Conservation (phyloP, 2,113 vertebrate genomes). For the Corvus hawaiiensis region DNA sequence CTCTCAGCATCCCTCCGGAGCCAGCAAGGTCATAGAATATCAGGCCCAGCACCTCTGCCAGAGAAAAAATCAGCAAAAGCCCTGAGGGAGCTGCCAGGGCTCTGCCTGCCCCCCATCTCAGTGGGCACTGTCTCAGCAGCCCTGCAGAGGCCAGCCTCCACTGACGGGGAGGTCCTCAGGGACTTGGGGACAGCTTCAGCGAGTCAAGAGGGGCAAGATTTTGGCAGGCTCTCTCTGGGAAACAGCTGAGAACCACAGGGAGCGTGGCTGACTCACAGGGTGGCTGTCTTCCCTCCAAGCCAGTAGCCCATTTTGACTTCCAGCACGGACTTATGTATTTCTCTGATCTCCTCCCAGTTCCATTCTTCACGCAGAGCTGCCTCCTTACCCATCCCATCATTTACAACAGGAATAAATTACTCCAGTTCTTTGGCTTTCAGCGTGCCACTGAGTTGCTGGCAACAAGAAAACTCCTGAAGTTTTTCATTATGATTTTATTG, state of each 20-base stretch:
- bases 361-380: not conserved
- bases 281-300: slow-evolving; percentile 8
- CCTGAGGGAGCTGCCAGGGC: not conserved
- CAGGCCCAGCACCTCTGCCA: not conserved
- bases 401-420: not conserved
- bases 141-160: not conserved
- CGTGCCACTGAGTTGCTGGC: not conserved
- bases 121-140: not conserved
- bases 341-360: not conserved
- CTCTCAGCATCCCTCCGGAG: not conserved
- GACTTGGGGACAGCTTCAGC: not conserved
- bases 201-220: not conserved
- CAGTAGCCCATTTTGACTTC: not conserved
- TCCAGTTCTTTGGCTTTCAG: not conserved
- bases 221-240: not conserved
- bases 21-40: not conserved
- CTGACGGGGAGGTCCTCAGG: not conserved
- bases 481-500: not conserved
- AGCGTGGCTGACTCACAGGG: not conserved
- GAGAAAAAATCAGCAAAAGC: not conserved
- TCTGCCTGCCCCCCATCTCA: not conserved
- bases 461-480: not conserved
- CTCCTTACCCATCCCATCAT: not conserved
- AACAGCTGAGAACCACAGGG: not conserved
- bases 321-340: not conserved